Evolutionary conservation across 2,113 vertebrate genomes (phyloP).

Genomic region (Cettia cetti): DNA sequence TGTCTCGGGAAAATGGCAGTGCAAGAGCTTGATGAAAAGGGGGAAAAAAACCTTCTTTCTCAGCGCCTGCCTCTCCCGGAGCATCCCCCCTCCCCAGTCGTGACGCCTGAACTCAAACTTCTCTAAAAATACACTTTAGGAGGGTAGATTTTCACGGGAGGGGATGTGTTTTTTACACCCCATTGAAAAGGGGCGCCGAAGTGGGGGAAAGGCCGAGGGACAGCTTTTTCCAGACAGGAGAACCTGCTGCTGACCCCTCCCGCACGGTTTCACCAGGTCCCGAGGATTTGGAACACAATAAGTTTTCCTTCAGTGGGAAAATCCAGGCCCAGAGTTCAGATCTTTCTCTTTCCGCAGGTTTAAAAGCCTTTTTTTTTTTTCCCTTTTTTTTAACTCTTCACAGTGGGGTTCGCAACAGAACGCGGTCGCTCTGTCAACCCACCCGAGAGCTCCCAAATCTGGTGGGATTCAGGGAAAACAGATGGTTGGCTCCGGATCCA

Average conservation of each 20-base stretch:
- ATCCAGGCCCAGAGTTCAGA: slow-evolving; percentile 20
- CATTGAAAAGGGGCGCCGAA: background rate
- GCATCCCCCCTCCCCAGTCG: background rate
- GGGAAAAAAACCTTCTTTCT: background rate
- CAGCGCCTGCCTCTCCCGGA: background rate
- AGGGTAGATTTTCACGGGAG: background rate
- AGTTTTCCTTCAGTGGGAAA: slow-evolving; percentile 24
- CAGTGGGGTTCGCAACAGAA: background rate
- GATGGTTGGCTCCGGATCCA: slow-evolving; percentile 28
- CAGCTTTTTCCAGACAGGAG: background rate
- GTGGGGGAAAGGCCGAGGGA: background rate
- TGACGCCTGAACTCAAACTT: slow-evolving; percentile 21
- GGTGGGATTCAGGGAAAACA: slow-evolving; percentile 19
- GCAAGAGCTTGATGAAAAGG: slow-evolving; percentile 34
- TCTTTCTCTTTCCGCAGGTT: background rate
- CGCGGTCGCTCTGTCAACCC: background rate
- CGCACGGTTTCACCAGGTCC: background rate
- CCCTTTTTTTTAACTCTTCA: background rate
- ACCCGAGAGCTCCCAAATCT: background rate
- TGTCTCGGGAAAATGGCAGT: slow-evolving; percentile 72
- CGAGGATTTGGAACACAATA: background rate
- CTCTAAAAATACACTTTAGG: slow-evolving; percentile 9
- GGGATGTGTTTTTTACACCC: background rate
- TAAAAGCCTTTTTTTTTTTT: background rate
- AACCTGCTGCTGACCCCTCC: background rate